These are phyloP conservation scores for Pocillopora meandrina DNA, from an alignment of 92 coral and sea anemone species.

Conservation along the genomic window DNA sequence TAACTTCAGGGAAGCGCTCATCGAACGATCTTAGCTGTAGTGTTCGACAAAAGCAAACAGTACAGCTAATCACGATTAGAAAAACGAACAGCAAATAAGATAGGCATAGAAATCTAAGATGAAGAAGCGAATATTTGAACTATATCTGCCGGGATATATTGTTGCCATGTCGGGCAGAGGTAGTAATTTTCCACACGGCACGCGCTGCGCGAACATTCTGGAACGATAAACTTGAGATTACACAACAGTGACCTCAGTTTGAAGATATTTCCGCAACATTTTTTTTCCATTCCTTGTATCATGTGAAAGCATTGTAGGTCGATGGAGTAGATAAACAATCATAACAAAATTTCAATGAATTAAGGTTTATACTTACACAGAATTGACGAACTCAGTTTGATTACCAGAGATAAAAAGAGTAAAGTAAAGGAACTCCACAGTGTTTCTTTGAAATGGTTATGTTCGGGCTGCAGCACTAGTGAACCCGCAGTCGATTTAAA, in stretches of 20 bases:
- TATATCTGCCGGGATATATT: conserved; percentile 14
- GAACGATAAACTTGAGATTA: conserved; percentile 15
- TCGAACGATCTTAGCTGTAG: neutral
- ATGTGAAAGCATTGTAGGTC: neutral
- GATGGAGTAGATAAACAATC: neutral
- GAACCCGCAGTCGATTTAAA: conserved; percentile 14
- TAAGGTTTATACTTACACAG: conserved; percentile 31
- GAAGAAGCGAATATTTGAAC: conserved; percentile 8
- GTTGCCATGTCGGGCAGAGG: conserved; percentile 18
- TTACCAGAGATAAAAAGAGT: conserved; percentile 1
- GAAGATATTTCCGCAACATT: neutral
- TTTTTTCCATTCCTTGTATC: neutral
- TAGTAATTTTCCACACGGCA: conserved; percentile 24
- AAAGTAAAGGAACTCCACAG: conserved; percentile 2
- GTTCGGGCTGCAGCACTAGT: neutral
- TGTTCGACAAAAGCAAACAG: conserved; percentile 1
- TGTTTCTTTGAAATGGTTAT: neutral
- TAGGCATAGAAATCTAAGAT: conserved; percentile 1
- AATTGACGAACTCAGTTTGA: neutral
- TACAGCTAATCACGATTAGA: neutral
- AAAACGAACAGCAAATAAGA: neutral
- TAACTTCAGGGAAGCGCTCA: neutral
- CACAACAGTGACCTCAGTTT: neutral
- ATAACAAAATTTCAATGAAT: conserved; percentile 6
- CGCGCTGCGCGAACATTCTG: conserved; percentile 35